Evolutionary conservation across 2,113 vertebrate genomes (phyloP).

Genomic region (Sylvia atricapilla): DNA sequence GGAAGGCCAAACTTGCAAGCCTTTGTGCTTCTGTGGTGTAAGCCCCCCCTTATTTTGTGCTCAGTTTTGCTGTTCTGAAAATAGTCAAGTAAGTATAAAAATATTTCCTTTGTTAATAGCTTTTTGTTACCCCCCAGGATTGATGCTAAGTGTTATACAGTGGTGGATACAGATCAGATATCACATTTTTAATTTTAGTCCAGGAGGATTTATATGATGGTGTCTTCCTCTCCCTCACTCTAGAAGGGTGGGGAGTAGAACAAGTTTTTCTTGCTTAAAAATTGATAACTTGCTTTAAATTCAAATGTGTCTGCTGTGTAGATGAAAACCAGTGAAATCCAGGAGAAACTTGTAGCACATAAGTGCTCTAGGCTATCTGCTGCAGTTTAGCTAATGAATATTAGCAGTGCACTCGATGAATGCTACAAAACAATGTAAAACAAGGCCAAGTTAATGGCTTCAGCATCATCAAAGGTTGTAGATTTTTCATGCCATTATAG

Average conservation of each 20-base stretch:
- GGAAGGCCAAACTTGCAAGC: background rate
- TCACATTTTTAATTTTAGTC: background rate
- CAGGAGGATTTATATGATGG: background rate
- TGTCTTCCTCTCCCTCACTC: background rate
- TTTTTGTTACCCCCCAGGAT: background rate
- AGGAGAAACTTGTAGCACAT: background rate
- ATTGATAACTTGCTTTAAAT: background rate
- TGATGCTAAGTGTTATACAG: background rate
- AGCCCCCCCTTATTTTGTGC: background rate
- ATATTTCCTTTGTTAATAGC: background rate
- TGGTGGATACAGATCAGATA: background rate
- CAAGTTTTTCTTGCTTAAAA: background rate
- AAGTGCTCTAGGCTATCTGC: background rate
- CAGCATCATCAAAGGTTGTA: background rate
- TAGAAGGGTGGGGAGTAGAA: fast-evolving
- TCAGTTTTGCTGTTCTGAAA: conserved; percentile 1
- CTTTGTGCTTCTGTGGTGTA: background rate
- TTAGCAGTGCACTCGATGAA: background rate
- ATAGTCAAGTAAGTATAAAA: background rate
- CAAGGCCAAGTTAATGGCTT: background rate
- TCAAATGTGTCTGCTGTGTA: background rate
- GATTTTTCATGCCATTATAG: background rate
- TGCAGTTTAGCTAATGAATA: background rate
- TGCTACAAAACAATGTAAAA: background rate
- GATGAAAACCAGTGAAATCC: background rate